A percentile compares a stretch with the other conserved stretches of the same genome.
Evolutionary conservation across 2,113 vertebrate genomes (phyloP).

Genomic region (Axis porcinus): DNA sequence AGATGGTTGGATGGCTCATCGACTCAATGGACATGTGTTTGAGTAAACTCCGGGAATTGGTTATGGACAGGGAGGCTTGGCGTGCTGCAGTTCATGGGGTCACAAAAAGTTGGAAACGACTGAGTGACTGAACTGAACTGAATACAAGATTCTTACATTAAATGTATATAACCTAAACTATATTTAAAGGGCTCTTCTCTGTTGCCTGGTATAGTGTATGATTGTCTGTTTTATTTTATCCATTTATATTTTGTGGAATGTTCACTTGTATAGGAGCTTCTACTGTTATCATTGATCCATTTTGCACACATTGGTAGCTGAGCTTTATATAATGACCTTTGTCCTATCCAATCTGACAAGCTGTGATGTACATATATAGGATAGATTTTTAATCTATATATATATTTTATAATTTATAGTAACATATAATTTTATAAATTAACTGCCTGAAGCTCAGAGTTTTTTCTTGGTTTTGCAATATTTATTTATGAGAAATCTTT

Average conservation of each 20-base stretch:
- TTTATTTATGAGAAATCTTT: background rate
- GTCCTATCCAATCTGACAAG: background rate
- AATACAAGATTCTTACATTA: background rate
- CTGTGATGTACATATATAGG: background rate
- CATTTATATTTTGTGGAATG: background rate
- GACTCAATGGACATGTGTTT: background rate
- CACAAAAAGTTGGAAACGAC: fast-evolving
- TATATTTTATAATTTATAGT: background rate
- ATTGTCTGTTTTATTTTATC: background rate
- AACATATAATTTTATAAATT: background rate
- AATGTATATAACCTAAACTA: background rate
- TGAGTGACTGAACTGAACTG: background rate
- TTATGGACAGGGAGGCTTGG: background rate
- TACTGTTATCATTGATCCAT: background rate
- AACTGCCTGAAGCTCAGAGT: background rate
- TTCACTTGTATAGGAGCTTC: background rate
- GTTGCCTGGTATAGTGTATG: background rate
- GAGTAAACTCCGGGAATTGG: fast-evolving
- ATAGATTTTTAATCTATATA: background rate
- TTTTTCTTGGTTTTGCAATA: background rate
- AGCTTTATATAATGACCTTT: background rate
- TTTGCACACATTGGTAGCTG: background rate
- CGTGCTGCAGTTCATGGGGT: background rate
- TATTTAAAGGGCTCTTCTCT: background rate
- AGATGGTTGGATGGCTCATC: background rate